A percentile compares a stretch with the other conserved stretches of the same genome.
phyloP scores from a whole-genome alignment of 1,140 invertebrate genomes.

The Plodia interpunctella region DNA sequence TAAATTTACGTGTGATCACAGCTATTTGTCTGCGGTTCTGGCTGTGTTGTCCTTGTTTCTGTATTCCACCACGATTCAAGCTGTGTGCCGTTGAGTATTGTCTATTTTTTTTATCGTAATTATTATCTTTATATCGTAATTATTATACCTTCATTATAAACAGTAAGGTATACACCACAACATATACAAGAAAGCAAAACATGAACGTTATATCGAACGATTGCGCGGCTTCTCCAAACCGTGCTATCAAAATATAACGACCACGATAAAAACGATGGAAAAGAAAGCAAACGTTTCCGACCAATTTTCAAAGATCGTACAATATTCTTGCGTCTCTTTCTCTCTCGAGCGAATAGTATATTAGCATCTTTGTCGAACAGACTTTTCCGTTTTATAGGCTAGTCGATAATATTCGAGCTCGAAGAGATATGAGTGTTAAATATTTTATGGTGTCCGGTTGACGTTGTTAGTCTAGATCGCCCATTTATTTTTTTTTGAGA shows the following conservation, averaged over 20 bases:
- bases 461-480: slow-evolving; percentile 18
- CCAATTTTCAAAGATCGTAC: slow-evolving; percentile 71
- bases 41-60: too few relatives aligned
- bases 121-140: too few relatives aligned
- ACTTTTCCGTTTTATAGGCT: slow-evolving; percentile 60
- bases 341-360: slow-evolving; percentile 35
- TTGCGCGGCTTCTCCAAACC: slow-evolving; percentile 58
- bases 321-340: slow-evolving; percentile 48
- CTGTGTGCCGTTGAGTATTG: too few relatives aligned
- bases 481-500: neutral
- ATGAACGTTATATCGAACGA: slow-evolving; percentile 70
- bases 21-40: too few relatives aligned
- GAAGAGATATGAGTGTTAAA: slow-evolving; percentile 64
- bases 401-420: slow-evolving; percentile 68
- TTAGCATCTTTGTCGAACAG: slow-evolving; percentile 40
- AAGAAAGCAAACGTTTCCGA: slow-evolving; percentile 71
- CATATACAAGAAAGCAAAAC: slow-evolving; percentile 60
- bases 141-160: slow-evolving; percentile 31
- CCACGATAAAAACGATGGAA: slow-evolving; percentile 71
- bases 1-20: too few relatives aligned
- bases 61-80: too few relatives aligned
- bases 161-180: slow-evolving; percentile 25
- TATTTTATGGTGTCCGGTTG: slow-evolving; percentile 66
- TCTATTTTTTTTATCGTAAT: too few relatives aligned
- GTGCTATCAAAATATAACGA: slow-evolving; percentile 76